Evolutionary conservation across 1,140 invertebrate genomes (phyloP), one percentile per base, ranked within the genome.

Genomic region (Brachionus manjavacas): DNA sequence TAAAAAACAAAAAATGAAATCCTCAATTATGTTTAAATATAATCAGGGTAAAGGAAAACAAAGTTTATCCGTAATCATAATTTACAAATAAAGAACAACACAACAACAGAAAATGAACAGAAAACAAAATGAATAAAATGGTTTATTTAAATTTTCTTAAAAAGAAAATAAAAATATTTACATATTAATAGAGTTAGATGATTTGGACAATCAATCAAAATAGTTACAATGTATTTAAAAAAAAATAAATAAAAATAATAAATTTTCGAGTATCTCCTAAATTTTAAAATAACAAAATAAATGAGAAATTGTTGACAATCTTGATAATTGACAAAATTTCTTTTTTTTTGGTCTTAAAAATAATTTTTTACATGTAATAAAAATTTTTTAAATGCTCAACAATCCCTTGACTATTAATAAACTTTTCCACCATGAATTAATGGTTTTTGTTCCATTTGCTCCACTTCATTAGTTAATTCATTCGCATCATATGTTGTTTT

Each of bases 111-210:
- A 46, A 46, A 46, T 46, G 14, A 14, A 52, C 16, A 9, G 52
- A 20, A 60, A 60, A 20, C 7, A 55, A 60, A 20, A 60, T 60
- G 52, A 20, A 3, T 60, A 60, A 60, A 60, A 60, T 60, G 52
- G 16, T 20, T 60, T 60, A 20, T 60, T 60, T 60, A 60, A 60
- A 60, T 60, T 60, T 60, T 60, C 52, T 60, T 60, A 20, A 23
- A 60, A n/a, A 60, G 52, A 60, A 60, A 60, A 60, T 60, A 60
- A 60, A 20, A 60, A 60, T 60, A 60, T 60, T 60, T 60, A 60
- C 52, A 60, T 20, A 20, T 60, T 60, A 23, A 60, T 8, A 23
- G 52, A 20, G 52, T 20, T 60, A 60, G 52, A 60, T 25, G 16
- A 23, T 60, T 60, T 20, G 16, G 6, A 23, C 25, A 60, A 60